Conservation (phyloP, 2,113 vertebrate genomes). For the Corapipo altera region DNA sequence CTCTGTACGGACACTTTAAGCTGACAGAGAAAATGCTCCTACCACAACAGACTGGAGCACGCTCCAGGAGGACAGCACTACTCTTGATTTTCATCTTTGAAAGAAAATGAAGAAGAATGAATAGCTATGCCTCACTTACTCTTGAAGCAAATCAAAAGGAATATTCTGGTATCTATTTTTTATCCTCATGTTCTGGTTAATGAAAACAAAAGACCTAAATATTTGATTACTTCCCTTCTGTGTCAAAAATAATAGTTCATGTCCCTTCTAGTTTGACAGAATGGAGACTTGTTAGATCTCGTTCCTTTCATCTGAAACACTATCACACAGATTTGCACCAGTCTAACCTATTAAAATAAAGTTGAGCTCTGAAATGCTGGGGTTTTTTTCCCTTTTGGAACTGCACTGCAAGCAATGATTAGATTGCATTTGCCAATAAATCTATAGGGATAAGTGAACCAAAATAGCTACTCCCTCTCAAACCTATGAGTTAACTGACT, state of each 20-base stretch:
- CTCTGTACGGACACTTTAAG: constrained; percentile 33
- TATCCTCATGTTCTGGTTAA: constrained; percentile 63
- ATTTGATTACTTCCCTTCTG: constrained; percentile 67
- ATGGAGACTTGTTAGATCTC: constrained; percentile 14
- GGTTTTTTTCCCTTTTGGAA: background rate
- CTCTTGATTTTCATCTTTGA: constrained; percentile 27
- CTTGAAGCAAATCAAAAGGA: constrained; percentile 66
- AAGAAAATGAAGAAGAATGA: constrained; percentile 71
- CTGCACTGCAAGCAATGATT: constrained; percentile 30
- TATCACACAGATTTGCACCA: background rate
- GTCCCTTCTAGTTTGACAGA: constrained; percentile 51
- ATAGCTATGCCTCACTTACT: constrained; percentile 61
- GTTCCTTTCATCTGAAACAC: constrained; percentile 41
- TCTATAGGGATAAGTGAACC: constrained; percentile 6
- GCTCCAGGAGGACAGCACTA: background rate
- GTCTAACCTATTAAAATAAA: constrained; percentile 16
- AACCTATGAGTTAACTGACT: background rate
- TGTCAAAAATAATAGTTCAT: constrained; percentile 58
- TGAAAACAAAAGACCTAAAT: constrained; percentile 73
- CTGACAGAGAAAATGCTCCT: constrained; percentile 50
- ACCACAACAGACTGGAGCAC: background rate
- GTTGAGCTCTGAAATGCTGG: background rate
- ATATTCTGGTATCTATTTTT: constrained; percentile 60
- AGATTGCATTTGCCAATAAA: constrained; percentile 45
- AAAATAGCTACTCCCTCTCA: constrained; percentile 21